Conservation (phyloP, 2,797 vertebrate genomes). For the Cynopterus sphinx region DNA sequence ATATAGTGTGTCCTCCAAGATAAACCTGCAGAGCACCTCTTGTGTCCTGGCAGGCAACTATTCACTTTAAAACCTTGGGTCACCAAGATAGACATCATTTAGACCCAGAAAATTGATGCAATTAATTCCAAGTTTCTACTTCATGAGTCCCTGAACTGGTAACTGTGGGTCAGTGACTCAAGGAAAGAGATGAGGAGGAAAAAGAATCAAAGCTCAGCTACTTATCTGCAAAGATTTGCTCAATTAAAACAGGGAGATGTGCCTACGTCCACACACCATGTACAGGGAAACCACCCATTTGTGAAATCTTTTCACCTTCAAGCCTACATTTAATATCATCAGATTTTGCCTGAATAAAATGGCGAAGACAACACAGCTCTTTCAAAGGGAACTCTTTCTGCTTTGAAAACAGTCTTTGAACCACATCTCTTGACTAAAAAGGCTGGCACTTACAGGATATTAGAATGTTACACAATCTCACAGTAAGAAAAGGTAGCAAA, state of each 20-base stretch:
- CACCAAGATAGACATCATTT: conserved; percentile 64
- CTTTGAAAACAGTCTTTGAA: not conserved
- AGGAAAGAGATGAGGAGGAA: not conserved
- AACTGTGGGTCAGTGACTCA: conserved; percentile 54
- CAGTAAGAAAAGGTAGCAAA: not conserved
- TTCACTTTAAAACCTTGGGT: conserved; percentile 64
- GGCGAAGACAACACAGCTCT: not conserved
- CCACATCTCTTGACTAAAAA: not conserved
- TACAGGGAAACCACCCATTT: not conserved
- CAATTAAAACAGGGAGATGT: not conserved
- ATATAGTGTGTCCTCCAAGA: not conserved
- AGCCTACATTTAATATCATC: not conserved
- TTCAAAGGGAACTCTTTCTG: not conserved
- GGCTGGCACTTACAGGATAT: not conserved
- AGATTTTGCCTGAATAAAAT: not conserved
- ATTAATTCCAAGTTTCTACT: conserved; percentile 68
- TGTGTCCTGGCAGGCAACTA: conserved; percentile 48
- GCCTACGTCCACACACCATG: accelerated
- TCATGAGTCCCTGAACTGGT: conserved; percentile 67
- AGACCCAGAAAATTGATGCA: conserved; percentile 68
- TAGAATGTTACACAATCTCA: not conserved
- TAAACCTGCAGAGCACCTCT: conserved; percentile 48
- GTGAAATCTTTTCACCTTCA: not conserved
- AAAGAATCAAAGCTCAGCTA: not conserved
- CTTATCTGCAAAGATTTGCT: not conserved